Percentiles rank a stretch among this genome's conserved stretches.
These are phyloP conservation scores for Petrosia ficiformis DNA, from an alignment of 37 sponge, comb jelly and placozoan species.

Conservation along the genomic window DNA sequence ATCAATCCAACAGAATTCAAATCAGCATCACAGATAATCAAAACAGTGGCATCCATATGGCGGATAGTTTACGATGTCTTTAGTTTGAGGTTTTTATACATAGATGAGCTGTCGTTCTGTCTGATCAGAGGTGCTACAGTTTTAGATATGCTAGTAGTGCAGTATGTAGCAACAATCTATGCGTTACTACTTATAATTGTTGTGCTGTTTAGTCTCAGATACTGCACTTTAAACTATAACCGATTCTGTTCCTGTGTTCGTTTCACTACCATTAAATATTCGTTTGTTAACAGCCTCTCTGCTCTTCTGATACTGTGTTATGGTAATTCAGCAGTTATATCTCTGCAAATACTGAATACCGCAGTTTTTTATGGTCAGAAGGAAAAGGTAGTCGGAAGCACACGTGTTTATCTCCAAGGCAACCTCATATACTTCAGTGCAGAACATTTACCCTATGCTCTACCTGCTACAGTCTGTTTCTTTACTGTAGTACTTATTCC, in stretches of 20 bases:
- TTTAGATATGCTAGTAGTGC: neutral
- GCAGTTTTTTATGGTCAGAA: neutral
- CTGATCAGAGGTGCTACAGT: neutral
- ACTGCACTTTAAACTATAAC: neutral
- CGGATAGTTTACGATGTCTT: neutral
- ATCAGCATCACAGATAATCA: too few relatives aligned
- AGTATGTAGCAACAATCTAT: neutral
- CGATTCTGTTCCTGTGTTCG: neutral
- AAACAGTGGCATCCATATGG: neutral
- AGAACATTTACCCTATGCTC: constrained; percentile 46
- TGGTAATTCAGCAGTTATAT: neutral
- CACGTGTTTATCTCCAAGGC: constrained; percentile 18
- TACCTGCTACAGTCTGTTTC: constrained; percentile 35
- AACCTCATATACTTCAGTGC: constrained; percentile 11
- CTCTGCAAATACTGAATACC: neutral
- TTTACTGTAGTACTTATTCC: constrained; percentile 13
- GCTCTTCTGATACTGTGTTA: neutral
- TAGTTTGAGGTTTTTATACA: neutral
- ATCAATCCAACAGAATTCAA: neutral
- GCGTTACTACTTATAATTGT: neutral
- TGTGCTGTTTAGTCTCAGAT: neutral
- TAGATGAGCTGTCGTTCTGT: neutral
- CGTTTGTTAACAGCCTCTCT: neutral
- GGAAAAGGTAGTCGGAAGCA: neutral
- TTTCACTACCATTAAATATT: neutral